Evolutionary conservation across 2,888 invertebrate genomes (phyloP).

Genomic region (Zelleria hepariella): DNA sequence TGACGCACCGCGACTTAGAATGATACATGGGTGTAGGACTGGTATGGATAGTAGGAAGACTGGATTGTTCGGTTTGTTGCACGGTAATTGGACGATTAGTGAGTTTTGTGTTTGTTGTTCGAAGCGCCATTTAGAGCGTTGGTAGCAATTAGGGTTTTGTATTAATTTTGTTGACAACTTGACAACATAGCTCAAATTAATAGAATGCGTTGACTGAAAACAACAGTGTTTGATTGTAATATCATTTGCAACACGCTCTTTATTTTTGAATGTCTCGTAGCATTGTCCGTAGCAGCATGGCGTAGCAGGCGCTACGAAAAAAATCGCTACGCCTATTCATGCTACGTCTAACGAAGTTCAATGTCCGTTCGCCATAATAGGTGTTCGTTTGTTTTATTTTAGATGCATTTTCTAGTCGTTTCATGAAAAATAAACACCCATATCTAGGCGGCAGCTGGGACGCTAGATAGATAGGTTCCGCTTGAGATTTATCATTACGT

Average conservation of each 20-base stretch:
- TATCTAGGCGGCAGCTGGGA: conserved; percentile 25
- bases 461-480: conserved; percentile 61
- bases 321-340: background rate
- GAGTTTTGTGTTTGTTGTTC: background rate
- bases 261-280: background rate
- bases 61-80: background rate
- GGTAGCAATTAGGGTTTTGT: background rate
- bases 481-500: conserved; percentile 39
- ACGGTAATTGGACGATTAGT: background rate
- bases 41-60: no score
- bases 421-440: background rate
- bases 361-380: background rate
- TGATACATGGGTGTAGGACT: background rate
- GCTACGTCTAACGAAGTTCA: background rate
- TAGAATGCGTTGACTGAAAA: no score
- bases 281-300: background rate
- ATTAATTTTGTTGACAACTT: no score
- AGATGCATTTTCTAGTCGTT: conserved; percentile 22
- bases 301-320: background rate
- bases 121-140: background rate
- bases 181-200: no score
- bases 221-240: no score
- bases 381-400: background rate
- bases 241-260: background rate
- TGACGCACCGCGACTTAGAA: conserved; percentile 33